Evolutionary conservation across 1,140 invertebrate genomes (phyloP).

Genomic region (Drosophila truncata): DNA sequence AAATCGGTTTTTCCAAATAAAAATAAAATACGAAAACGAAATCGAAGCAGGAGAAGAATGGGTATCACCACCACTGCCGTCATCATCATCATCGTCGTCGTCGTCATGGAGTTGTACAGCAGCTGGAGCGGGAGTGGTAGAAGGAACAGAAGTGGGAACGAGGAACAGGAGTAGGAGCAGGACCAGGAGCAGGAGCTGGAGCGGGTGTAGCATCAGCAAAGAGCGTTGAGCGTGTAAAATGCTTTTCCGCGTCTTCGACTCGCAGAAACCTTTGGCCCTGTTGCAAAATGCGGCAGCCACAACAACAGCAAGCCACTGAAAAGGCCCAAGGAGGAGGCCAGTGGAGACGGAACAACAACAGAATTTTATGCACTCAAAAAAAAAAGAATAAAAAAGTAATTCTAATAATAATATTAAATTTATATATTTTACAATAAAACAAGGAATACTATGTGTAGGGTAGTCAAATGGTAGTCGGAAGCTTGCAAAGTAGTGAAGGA

Average conservation of each 20-base stretch:
- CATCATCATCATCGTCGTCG: conserved; percentile 23
- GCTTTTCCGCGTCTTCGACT: conserved; percentile 62
- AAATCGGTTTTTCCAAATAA: conserved; percentile 67
- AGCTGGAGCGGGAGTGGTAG: neutral
- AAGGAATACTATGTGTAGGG: no score
- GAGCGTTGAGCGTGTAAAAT: conserved; percentile 58
- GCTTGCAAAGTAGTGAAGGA: no score
- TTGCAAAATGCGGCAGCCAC: conserved; percentile 55
- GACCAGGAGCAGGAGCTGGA: neutral
- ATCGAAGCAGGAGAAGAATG: conserved; percentile 15
- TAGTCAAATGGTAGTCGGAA: no score
- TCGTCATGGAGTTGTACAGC: conserved; percentile 5
- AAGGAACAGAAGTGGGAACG: neutral
- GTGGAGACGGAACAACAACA: conserved; percentile 26
- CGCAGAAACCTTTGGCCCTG: conserved; percentile 75
- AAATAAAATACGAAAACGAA: conserved; percentile 9
- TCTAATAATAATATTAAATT: no score
- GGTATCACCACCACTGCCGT: conserved; percentile 19
- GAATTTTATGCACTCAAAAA: conserved; percentile 1
- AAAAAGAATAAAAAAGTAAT: no score
- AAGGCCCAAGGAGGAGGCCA: conserved; percentile 6
- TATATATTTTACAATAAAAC: no score
- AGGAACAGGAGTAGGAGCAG: conserved; percentile 8
- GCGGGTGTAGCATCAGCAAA: conserved; percentile 5
- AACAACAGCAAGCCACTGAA: conserved; percentile 19